Percentiles rank a stretch among this genome's conserved stretches.
These are phyloP conservation scores for Poecilia latipinna DNA, from an alignment of 2,113 vertebrate species.

Conservation along the genomic window DNA sequence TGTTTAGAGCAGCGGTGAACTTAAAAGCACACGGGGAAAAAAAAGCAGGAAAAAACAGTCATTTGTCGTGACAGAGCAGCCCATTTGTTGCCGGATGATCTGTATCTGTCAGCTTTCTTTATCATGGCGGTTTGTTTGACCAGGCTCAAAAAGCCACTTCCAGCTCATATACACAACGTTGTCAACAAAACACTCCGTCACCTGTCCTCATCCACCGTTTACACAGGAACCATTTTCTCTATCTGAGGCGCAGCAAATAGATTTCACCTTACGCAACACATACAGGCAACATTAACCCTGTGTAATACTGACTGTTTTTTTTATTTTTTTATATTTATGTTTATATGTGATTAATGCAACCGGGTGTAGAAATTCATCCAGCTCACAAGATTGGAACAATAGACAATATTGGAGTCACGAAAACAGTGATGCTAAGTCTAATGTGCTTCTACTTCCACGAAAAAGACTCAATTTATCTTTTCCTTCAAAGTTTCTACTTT, in stretches of 20 bases:
- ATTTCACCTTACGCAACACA: conserved; percentile 29
- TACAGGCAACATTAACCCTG: conserved; percentile 27
- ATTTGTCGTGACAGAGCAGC: conserved; percentile 29
- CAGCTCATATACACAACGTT: conserved; percentile 48
- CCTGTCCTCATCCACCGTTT: conserved; percentile 49
- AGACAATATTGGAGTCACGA: background rate
- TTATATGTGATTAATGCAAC: background rate
- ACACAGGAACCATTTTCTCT: conserved; percentile 34
- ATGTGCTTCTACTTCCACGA: background rate
- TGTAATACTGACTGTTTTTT: background rate
- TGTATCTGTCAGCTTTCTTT: conserved; percentile 55
- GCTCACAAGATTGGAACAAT: background rate
- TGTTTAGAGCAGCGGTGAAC: conserved; percentile 2
- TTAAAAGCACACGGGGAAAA: conserved; percentile 2
- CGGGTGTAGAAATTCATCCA: background rate
- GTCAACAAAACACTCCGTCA: conserved; percentile 53
- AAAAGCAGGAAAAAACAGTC: background rate
- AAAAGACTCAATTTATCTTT: background rate
- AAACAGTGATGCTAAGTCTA: background rate
- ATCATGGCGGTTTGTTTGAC: conserved; percentile 59
- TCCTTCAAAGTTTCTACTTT: background rate
- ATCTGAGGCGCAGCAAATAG: conserved; percentile 38
- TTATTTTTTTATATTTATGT: background rate
- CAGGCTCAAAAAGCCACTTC: conserved; percentile 40
- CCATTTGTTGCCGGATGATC: conserved; percentile 36